Base-by-base conservation (phyloP, 1,140 invertebrate species). In the Oscheius sp. region DNA sequence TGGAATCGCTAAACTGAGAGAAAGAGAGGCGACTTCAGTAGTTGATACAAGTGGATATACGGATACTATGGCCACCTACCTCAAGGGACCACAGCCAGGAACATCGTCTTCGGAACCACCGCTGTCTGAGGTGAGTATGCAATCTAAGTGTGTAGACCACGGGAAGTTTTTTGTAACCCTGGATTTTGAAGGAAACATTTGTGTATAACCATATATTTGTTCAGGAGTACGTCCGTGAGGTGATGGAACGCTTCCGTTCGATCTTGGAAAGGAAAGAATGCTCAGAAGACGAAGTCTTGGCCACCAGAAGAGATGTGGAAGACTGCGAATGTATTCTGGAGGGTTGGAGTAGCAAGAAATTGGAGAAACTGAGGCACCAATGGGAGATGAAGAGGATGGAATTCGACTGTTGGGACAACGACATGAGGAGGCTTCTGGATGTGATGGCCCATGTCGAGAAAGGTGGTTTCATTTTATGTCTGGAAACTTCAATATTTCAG, bases 271-370 rank as follows among this genome's bases (percentile, higher is more conserved):
- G 46, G 7, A 59, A 35, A 1, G 69, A 71, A 38, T 29, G 42
- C 28, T 46, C 58, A 13, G 59, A 71, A 28, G 69, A 71, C 34
- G 69, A 71, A 26, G 52, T 71, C 15, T 45, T 55, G 3, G 69
- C 58, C 32, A 61, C 69, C 15, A 63, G 58, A 15, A 31, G 69
- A 1, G 69, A 71, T 55, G 59, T 71, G 58, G 69, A 71, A 34
- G 69, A 71, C 31, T 71, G 69, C 26, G 69, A 71, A 61, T 31
- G 62, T 18, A 71, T 71, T 10, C 58, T 71, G 20, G 38, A 32
- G 15, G 69, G 69, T 29, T 71, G 69, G 69, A 32, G 49, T 13
- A 62, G 69, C 38, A 42, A 2, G 20, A 38, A 64, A 35, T 28
- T 71, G n/a, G 69, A 71, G 3, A 58, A 65, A 29, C 28, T 71